Conservation (phyloP, 2,888 invertebrate genomes). For the Siphonodentalium dalli region DNA sequence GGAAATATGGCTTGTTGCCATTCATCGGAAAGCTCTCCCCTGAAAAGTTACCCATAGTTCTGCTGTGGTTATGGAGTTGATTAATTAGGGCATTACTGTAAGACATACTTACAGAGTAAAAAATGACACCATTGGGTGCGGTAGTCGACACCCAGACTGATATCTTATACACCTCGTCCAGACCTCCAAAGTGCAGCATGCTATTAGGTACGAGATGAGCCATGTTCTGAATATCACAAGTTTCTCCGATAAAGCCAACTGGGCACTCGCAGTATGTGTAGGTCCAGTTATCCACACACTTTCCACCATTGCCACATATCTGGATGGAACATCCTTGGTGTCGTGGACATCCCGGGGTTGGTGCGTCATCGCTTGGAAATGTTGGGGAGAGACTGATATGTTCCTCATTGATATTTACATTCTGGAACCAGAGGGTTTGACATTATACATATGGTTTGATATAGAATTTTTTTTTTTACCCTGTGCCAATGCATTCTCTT, state of each 20-base stretch:
- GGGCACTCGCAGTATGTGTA: constrained; percentile 42
- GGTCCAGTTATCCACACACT: constrained; percentile 54
- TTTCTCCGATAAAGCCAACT: constrained; percentile 41
- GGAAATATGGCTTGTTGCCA: too few relatives aligned
- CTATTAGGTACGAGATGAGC: constrained; percentile 41
- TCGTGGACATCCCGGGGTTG: too few relatives aligned
- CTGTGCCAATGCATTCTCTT: too few relatives aligned
- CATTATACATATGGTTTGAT: too few relatives aligned
- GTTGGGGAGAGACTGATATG: too few relatives aligned
- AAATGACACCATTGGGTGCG: constrained; percentile 38
- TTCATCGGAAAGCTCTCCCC: too few relatives aligned
- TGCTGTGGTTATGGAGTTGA: not conserved
- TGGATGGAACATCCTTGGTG: too few relatives aligned
- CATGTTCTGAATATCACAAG: constrained; percentile 41
- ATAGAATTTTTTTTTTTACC: too few relatives aligned
- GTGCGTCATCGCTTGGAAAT: too few relatives aligned
- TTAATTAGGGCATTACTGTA: not conserved
- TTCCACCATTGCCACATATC: constrained; percentile 57
- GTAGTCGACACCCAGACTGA: constrained; percentile 39
- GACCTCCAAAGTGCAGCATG: constrained; percentile 44
- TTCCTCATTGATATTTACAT: too few relatives aligned
- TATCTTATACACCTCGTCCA: constrained; percentile 30
- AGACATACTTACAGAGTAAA: constrained; percentile 49
- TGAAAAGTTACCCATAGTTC: not conserved
- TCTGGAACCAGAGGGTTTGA: too few relatives aligned